These are phyloP conservation scores for Prosopocoilus inquinatus DNA, from an alignment of 2,888 invertebrate species.

Conservation along the genomic window DNA sequence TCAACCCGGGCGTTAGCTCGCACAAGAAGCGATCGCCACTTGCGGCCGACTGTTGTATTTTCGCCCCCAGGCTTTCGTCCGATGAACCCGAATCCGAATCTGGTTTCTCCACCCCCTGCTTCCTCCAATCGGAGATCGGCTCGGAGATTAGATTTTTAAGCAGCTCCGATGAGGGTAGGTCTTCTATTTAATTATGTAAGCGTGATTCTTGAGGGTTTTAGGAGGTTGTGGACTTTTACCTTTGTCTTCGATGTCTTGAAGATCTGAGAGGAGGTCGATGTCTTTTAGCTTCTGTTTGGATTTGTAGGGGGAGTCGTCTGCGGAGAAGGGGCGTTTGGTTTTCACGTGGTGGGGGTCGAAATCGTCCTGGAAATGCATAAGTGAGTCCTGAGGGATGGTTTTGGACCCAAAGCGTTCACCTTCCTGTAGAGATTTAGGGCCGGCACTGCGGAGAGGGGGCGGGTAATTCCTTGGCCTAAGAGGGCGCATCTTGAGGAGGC, in stretches of 20 bases:
- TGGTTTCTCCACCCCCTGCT: constrained; percentile 8
- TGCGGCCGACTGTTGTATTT: not conserved
- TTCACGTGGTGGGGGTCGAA: constrained; percentile 21
- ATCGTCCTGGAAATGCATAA: constrained; percentile 28
- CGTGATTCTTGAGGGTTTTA: constrained; percentile 8
- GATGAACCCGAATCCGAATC: constrained; percentile 1
- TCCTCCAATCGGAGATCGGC: constrained; percentile 25
- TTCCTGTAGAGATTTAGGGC: constrained; percentile 28
- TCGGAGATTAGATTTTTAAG: constrained; percentile 42
- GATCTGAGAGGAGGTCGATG: not conserved
- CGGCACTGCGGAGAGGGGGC: constrained; percentile 43
- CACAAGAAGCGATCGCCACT: constrained; percentile 6
- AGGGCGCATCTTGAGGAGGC: constrained; percentile 39
- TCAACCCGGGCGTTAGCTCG: constrained; percentile 40
- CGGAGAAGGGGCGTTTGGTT: constrained; percentile 41
- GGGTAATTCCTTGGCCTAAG: constrained; percentile 33
- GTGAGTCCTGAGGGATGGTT: not conserved
- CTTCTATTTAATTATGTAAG: constrained; percentile 31
- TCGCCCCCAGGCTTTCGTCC: constrained; percentile 1
- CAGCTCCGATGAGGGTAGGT: constrained; percentile 38
- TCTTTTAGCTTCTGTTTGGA: not conserved
- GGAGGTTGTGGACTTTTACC: not conserved
- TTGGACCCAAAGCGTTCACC: not conserved
- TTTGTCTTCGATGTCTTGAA: not conserved
- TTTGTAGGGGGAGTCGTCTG: constrained; percentile 31